Evolutionary conservation across 1,140 invertebrate species (phyloP).

Genomic region (Anastrepha ludens): DNA sequence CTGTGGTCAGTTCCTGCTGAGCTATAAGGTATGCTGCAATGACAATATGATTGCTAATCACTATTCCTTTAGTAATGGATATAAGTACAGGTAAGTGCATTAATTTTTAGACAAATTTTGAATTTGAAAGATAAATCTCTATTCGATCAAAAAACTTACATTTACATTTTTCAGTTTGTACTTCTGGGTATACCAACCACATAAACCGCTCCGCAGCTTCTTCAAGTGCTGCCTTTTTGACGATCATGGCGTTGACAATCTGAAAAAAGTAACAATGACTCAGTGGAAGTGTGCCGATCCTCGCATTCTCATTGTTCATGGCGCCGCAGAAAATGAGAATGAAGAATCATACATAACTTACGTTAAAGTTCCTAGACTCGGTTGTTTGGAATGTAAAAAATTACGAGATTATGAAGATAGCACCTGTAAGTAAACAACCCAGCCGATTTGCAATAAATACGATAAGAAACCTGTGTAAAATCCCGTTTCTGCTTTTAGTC

Average conservation of each 20-base stretch:
- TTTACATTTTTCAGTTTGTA: slow-evolving; percentile 62
- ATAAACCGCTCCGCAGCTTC: slow-evolving; percentile 66
- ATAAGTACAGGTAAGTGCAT: slow-evolving; percentile 71
- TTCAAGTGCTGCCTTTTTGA: slow-evolving; percentile 76
- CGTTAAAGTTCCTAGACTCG: slow-evolving; percentile 73
- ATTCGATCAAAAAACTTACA: neutral
- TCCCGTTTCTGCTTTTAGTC: slow-evolving; percentile 59
- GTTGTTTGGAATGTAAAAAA: slow-evolving; percentile 73
- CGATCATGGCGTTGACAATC: slow-evolving; percentile 77
- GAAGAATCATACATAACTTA: slow-evolving; percentile 73
- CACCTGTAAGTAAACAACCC: neutral
- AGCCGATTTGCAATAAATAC: neutral
- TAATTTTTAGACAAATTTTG: neutral
- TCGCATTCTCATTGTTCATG: slow-evolving; percentile 77
- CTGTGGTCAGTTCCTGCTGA: slow-evolving; percentile 93
- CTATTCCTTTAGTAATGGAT: slow-evolving; percentile 71
- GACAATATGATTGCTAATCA: slow-evolving; percentile 69
- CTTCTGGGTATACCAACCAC: slow-evolving; percentile 72
- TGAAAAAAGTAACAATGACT: slow-evolving; percentile 77
- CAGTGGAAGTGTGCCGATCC: slow-evolving; percentile 78
- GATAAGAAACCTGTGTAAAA: neutral
- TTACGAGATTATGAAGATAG: slow-evolving; percentile 63
- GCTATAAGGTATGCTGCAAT: slow-evolving; percentile 84
- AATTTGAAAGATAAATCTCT: neutral
- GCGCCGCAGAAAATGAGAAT: slow-evolving; percentile 70